phyloP scores from a whole-genome alignment of 2,113 vertebrate genomes.

The Pelecanoides urinatrix region DNA sequence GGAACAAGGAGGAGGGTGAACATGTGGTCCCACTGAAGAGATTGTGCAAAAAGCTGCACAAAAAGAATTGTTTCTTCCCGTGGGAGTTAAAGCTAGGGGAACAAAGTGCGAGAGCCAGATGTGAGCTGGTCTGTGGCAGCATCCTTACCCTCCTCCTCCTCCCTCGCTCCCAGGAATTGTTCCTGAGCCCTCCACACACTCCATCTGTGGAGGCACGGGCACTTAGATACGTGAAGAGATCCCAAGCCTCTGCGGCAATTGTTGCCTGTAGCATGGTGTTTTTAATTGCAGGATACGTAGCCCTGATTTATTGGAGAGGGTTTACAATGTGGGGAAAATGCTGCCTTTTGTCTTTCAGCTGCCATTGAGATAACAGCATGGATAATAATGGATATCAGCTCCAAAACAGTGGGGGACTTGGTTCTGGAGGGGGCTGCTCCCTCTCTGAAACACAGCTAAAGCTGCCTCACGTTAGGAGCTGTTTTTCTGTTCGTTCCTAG shows the following conservation, averaged over 20 bases:
- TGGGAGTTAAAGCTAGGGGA: neutral
- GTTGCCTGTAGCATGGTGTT: neutral
- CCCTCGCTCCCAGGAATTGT: neutral
- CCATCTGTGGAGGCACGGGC: rapidly evolving
- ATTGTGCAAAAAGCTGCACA: neutral
- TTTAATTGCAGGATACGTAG: neutral
- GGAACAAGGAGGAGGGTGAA: neutral
- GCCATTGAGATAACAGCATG: neutral
- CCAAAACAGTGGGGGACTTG: neutral
- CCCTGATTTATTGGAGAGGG: neutral
- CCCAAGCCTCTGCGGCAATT: neutral
- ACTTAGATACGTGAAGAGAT: neutral
- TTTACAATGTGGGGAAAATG: neutral
- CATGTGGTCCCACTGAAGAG: neutral
- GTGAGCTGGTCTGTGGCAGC: neutral
- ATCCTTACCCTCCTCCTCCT: neutral
- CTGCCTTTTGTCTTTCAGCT: neutral
- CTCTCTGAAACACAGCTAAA: neutral
- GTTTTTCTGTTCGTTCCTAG: neutral
- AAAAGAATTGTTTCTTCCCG: neutral
- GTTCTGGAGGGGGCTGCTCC: neutral
- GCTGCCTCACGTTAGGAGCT: neutral
- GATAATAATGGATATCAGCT: neutral
- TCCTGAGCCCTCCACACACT: neutral
- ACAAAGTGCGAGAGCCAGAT: neutral